These are phyloP conservation scores for Epizoanthus scotinus DNA, from an alignment of 92 coral and sea anemone genomes.

Conservation along the genomic window DNA sequence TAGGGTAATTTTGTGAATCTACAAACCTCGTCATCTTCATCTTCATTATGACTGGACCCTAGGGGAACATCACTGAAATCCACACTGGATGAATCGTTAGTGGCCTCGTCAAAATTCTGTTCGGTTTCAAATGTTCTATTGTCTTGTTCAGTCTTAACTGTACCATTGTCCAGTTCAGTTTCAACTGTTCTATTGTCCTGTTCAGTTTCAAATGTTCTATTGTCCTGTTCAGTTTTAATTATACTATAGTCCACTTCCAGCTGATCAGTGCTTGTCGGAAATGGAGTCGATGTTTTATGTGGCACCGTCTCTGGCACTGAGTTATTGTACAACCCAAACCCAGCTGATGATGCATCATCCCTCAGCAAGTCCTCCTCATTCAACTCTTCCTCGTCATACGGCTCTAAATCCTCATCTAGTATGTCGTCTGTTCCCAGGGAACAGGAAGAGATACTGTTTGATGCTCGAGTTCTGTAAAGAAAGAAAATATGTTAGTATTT, in stretches of 20 bases:
- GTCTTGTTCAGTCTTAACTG: no score
- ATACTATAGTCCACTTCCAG: not conserved
- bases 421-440: not conserved
- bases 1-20: not conserved
- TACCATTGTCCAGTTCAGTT: no score
- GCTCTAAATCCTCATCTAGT: not conserved
- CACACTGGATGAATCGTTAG: slow-evolving; percentile 28
- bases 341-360: not conserved
- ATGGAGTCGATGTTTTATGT: not conserved
- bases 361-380: slow-evolving; percentile 10
- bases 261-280: not conserved
- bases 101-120: slow-evolving; percentile 3
- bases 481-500: not conserved
- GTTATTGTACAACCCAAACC: not conserved
- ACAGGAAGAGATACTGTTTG: slow-evolving; percentile 3
- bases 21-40: slow-evolving; percentile 53
- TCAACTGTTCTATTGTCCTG: not conserved
- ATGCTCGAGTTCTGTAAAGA: not conserved
- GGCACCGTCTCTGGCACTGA: not conserved
- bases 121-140: not conserved
- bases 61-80: slow-evolving; percentile 65
- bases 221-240: not conserved
- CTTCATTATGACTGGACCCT: slow-evolving; percentile 53
- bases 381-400: slow-evolving; percentile 13
- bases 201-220: no score